phyloP scores from a whole-genome alignment of 2,113 vertebrate genomes.

The Potamarius usumacintae region DNA sequence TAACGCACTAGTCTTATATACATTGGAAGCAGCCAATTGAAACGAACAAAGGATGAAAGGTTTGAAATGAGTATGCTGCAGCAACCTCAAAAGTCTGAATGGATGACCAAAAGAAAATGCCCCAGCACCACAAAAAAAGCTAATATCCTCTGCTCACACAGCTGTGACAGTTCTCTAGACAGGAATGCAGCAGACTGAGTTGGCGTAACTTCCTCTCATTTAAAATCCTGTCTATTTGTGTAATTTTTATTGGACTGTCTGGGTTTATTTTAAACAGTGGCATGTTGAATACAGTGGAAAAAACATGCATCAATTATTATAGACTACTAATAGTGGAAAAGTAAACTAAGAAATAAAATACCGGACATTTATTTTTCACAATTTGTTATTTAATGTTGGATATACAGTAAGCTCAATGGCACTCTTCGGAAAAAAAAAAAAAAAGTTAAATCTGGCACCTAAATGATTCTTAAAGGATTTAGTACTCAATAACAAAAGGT shows the following conservation, averaged over 20 bases:
- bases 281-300: neutral
- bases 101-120: constrained; percentile 11
- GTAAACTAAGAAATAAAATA: neutral
- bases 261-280: neutral
- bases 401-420: too few species aligned
- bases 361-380: neutral
- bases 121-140: neutral
- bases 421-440: neutral
- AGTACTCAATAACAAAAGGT: neutral
- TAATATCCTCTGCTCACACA: neutral
- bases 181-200: neutral
- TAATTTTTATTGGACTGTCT: constrained; percentile 16
- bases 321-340: neutral
- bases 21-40: neutral
- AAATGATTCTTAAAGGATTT: neutral
- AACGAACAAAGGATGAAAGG: neutral
- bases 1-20: neutral
- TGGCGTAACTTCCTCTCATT: neutral
- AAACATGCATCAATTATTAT: neutral
- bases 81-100: neutral
- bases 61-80: neutral
- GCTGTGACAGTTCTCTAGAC: neutral
- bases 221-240: neutral
- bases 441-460: neutral
- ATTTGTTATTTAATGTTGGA: too few species aligned